phyloP scores from a whole-genome alignment of 2,888 invertebrate species.

The Opisthograptis luteolata region DNA sequence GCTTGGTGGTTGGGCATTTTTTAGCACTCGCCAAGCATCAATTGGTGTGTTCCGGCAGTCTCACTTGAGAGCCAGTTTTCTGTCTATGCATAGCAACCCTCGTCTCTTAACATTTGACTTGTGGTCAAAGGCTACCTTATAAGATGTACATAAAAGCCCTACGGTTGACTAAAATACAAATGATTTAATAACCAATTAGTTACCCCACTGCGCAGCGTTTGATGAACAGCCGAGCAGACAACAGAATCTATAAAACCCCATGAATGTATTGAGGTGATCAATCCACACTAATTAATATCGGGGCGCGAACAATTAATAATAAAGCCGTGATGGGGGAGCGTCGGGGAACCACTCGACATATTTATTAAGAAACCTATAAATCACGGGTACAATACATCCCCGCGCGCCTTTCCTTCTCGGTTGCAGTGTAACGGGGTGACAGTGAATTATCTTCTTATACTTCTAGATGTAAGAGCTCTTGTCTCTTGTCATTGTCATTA shows the following conservation, averaged over 20 bases:
- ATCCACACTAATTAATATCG: conserved; percentile 39
- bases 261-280: conserved; percentile 28
- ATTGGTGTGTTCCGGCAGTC: no score
- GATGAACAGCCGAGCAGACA: background rate
- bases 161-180: no score
- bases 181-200: background rate
- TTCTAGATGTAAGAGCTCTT: background rate
- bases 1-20: no score
- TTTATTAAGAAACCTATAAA: conserved; percentile 81
- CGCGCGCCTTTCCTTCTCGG: conserved; percentile 12
- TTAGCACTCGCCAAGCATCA: no score
- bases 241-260: conserved; percentile 20
- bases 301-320: conserved; percentile 41
- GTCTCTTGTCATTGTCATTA: no score
- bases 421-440: background rate
- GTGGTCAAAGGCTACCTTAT: no score
- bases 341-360: conserved; percentile 61
- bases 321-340: conserved; percentile 18
- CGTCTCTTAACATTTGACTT: no score
- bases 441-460: background rate
- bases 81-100: no score
- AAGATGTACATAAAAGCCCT: no score
- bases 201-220: background rate
- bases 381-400: conserved; percentile 62
- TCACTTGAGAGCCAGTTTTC: no score